Percentiles rank a stretch among this genome's conserved stretches.
Evolutionary conservation across 2,113 vertebrate species (phyloP).

Genomic region (Rutilus rutilus): DNA sequence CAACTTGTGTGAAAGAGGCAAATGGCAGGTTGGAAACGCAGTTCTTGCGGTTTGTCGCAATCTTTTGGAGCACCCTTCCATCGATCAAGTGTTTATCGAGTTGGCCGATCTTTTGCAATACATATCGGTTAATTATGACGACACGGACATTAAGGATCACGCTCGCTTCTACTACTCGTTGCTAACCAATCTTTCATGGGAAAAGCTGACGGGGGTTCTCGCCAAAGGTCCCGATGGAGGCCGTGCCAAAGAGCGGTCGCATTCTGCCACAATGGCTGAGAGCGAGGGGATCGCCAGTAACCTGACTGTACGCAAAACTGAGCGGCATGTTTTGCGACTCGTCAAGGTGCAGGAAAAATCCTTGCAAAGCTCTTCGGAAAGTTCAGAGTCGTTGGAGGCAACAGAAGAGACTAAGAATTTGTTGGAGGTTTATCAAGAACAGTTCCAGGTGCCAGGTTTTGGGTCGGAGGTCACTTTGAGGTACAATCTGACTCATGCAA

Average conservation of each 20-base stretch:
- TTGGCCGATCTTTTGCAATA: constrained; percentile 81
- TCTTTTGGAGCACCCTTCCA: constrained; percentile 74
- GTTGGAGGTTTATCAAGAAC: constrained; percentile 67
- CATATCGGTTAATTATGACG: constrained; percentile 72
- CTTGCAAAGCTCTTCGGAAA: background rate
- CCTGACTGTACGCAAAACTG: constrained; percentile 75
- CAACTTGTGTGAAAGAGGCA: constrained; percentile 55
- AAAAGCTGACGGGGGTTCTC: constrained; percentile 78
- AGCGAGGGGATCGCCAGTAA: constrained; percentile 76
- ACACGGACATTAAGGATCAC: constrained; percentile 83
- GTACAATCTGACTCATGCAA: constrained; percentile 71
- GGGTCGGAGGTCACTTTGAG: constrained; percentile 67
- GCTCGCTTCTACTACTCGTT: constrained; percentile 87
- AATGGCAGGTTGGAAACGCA: constrained; percentile 81
- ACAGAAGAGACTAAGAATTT: background rate
- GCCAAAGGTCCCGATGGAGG: constrained; percentile 68
- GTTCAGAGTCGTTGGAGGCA: background rate
- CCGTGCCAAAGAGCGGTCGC: constrained; percentile 70
- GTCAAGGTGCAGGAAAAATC: constrained; percentile 16
- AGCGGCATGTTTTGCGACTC: constrained; percentile 68
- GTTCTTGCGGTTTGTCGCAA: constrained; percentile 79
- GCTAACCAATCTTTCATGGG: constrained; percentile 79
- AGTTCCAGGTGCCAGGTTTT: constrained; percentile 66
- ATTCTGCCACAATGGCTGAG: constrained; percentile 81
- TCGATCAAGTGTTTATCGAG: constrained; percentile 67